Percentiles rank a stretch among this genome's conserved stretches.
Conservation (phyloP, 1,140 invertebrate species). For the Diorhabda carinulata region DNA sequence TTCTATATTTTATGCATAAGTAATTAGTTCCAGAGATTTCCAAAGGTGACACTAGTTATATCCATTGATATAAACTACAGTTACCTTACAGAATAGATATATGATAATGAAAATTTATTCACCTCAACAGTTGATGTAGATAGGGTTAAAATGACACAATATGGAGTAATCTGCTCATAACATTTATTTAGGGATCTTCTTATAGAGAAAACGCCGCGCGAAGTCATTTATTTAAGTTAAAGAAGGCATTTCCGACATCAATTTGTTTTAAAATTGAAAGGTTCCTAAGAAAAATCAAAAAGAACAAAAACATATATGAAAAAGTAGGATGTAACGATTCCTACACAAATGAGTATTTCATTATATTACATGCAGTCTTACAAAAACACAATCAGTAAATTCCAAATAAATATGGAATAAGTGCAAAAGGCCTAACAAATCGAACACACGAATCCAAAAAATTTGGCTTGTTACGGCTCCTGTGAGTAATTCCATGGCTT, state of each 20-base stretch:
- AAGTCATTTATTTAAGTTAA: constrained; percentile 8
- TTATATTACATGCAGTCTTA: constrained; percentile 27
- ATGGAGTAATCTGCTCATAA: constrained; percentile 14
- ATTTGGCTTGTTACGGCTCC: constrained; percentile 15
- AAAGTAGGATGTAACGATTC: constrained; percentile 12
- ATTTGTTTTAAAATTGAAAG: constrained; percentile 7
- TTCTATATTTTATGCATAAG: no score
- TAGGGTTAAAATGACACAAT: no score
- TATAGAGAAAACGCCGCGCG: background rate
- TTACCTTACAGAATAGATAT: no score
- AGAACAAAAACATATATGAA: background rate
- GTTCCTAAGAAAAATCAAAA: constrained; percentile 15
- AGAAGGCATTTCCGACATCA: constrained; percentile 8
- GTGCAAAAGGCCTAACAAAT: constrained; percentile 24
- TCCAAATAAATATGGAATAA: constrained; percentile 18
- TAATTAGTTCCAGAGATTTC: no score
- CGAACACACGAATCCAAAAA: constrained; percentile 8
- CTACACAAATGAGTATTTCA: constrained; percentile 28
- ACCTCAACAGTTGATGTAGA: no score
- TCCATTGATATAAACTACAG: no score
- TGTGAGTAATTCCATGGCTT: constrained; percentile 25
- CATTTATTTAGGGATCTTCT: constrained; percentile 20
- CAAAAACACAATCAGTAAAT: constrained; percentile 23
- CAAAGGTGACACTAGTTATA: no score
- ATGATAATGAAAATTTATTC: no score